Percentiles rank a stretch among this genome's conserved stretches.
Conservation (phyloP, 2,888 invertebrate species). For the Mellilla xanthometata region DNA sequence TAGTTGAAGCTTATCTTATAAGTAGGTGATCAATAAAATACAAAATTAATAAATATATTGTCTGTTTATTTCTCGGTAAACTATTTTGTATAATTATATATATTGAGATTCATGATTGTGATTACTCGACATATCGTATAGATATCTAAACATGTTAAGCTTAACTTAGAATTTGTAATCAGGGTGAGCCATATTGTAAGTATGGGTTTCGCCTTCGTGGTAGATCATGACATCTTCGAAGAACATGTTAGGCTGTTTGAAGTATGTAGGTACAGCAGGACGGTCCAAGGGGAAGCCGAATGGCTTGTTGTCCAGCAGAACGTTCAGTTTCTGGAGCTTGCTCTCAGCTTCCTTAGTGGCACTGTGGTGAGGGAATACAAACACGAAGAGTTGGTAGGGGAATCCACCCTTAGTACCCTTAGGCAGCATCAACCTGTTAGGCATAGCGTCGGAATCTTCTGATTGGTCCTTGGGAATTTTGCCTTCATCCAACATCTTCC, state of each 20-base stretch:
- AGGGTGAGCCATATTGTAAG: slow-evolving; percentile 41
- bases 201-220: slow-evolving; percentile 66
- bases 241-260: slow-evolving; percentile 83
- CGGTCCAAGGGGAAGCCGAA: slow-evolving; percentile 84
- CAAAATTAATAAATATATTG: slow-evolving; percentile 5
- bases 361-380: slow-evolving; percentile 80
- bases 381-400: slow-evolving; percentile 85
- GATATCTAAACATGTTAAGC: slow-evolving; percentile 2
- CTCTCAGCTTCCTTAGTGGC: slow-evolving; percentile 50
- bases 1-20: too few species aligned
- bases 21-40: not conserved
- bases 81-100: slow-evolving; percentile 4
- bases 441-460: slow-evolving; percentile 83
- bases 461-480: slow-evolving; percentile 78
- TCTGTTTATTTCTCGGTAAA: slow-evolving; percentile 19
- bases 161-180: slow-evolving; percentile 3
- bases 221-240: slow-evolving; percentile 82
- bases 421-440: slow-evolving; percentile 87
- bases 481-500: slow-evolving; percentile 79
- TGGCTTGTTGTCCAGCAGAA: slow-evolving; percentile 71
- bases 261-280: slow-evolving; percentile 57
- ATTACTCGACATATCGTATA: not conserved
- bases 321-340: slow-evolving; percentile 9
- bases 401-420: slow-evolving; percentile 87
- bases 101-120: slow-evolving; percentile 4